Percentiles rank a stretch among this genome's conserved stretches.
These are phyloP conservation scores for Nyctibius bracteatus DNA, from an alignment of 2,113 vertebrate genomes.

Conservation along the genomic window DNA sequence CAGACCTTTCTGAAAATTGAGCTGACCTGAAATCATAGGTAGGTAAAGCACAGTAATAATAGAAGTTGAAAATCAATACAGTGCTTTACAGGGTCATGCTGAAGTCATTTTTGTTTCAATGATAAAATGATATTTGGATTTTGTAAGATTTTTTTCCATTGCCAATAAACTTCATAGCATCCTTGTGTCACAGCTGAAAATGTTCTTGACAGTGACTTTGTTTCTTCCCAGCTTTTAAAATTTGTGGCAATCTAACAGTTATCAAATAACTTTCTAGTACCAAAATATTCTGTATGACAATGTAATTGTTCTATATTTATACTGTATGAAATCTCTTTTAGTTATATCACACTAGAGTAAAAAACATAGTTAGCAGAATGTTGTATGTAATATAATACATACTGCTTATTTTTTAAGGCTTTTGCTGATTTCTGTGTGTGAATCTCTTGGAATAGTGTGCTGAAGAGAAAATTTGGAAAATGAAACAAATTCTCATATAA, in stretches of 20 bases:
- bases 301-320: neutral
- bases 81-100: constrained; percentile 58
- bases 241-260: neutral
- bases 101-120: constrained; percentile 65
- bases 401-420: neutral
- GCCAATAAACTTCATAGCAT: constrained; percentile 47
- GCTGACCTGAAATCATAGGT: constrained; percentile 67
- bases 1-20: constrained; percentile 69
- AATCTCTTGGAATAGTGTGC: neutral
- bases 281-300: neutral
- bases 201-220: neutral
- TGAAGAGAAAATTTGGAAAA: neutral
- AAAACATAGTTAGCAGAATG: neutral
- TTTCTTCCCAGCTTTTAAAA: neutral
- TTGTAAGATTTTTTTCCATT: constrained; percentile 43
- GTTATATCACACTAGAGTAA: neutral
- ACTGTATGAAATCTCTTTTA: neutral
- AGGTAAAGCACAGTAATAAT: constrained; percentile 69
- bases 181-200: constrained; percentile 16
- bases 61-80: constrained; percentile 72
- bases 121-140: constrained; percentile 68
- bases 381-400: neutral
- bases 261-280: neutral
- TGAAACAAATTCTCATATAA: neutral
- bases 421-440: neutral